Evolutionary conservation across 1,140 invertebrate species (phyloP).

Genomic region (Caenorhabditis remanei): DNA sequence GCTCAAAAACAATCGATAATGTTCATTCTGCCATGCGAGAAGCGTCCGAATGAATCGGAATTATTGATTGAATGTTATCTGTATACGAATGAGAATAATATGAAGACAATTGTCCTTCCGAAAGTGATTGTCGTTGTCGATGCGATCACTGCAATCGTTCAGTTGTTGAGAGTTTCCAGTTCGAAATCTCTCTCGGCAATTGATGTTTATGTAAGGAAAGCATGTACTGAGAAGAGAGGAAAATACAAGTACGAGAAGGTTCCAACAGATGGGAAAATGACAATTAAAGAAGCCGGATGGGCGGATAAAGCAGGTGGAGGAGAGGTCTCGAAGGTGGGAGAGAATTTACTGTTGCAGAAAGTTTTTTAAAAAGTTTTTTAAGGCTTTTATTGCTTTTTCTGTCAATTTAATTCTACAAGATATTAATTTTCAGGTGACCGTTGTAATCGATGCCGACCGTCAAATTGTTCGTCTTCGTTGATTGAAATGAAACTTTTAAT

Average conservation of each 20-base stretch:
- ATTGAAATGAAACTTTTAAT: background rate
- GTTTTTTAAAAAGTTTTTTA: too few relatives aligned
- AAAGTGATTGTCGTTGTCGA: background rate
- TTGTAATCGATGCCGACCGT: slow-evolving; percentile 18
- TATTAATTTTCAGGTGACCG: slow-evolving; percentile 10
- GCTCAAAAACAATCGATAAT: slow-evolving; percentile 31
- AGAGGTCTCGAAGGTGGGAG: background rate
- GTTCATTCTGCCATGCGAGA: slow-evolving; percentile 17
- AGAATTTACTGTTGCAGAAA: too few relatives aligned
- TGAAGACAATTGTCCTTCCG: slow-evolving; percentile 41
- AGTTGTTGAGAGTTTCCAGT: slow-evolving; percentile 18
- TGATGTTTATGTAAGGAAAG: slow-evolving; percentile 17
- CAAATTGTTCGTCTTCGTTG: slow-evolving; percentile 33
- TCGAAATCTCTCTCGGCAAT: slow-evolving; percentile 19
- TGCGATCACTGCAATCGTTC: slow-evolving; percentile 31
- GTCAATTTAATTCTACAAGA: too few relatives aligned
- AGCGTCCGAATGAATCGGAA: slow-evolving; percentile 38
- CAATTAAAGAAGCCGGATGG: background rate
- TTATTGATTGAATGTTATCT: slow-evolving; percentile 27
- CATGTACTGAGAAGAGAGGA: slow-evolving; percentile 10
- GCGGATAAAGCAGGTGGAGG: background rate
- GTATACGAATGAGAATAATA: slow-evolving; percentile 41
- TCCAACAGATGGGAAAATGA: slow-evolving; percentile 21
- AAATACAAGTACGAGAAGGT: slow-evolving; percentile 36
- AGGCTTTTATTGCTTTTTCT: too few relatives aligned